These are phyloP conservation scores for Amblyjoppa proteus DNA, from an alignment of 2,888 invertebrate species.

Conservation along the genomic window DNA sequence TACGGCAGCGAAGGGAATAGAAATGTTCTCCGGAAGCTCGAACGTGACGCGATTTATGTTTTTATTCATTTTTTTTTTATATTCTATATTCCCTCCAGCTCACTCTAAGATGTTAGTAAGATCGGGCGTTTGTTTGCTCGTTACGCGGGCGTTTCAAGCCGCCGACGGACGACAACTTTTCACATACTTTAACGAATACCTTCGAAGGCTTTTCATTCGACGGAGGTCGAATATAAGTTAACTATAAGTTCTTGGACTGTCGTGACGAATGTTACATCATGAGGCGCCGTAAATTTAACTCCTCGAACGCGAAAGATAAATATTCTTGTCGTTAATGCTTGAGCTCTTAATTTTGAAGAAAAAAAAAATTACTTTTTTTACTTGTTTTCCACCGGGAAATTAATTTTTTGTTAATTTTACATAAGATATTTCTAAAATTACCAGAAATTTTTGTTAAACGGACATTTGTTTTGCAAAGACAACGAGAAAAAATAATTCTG, in stretches of 20 bases:
- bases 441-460: no score
- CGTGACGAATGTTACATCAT: conserved; percentile 10
- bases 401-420: no score
- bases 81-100: background rate
- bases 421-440: no score
- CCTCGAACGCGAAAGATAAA: background rate
- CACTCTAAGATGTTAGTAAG: background rate
- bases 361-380: background rate
- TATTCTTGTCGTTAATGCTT: background rate
- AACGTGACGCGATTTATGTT: background rate
- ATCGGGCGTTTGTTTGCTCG: conserved; percentile 23
- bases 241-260: background rate
- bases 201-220: conserved; percentile 17
- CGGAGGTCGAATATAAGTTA: background rate
- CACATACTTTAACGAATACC: background rate
- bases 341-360: background rate
- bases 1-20: background rate
- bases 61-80: background rate
- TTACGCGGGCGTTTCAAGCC: conserved; percentile 14
- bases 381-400: no score
- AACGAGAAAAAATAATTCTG: no score
- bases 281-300: background rate
- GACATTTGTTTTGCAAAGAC: no score
- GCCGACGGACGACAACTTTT: background rate
- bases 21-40: no score